Evolutionary conservation across 2,113 vertebrate genomes (phyloP).

Genomic region (Barbus barbus): DNA sequence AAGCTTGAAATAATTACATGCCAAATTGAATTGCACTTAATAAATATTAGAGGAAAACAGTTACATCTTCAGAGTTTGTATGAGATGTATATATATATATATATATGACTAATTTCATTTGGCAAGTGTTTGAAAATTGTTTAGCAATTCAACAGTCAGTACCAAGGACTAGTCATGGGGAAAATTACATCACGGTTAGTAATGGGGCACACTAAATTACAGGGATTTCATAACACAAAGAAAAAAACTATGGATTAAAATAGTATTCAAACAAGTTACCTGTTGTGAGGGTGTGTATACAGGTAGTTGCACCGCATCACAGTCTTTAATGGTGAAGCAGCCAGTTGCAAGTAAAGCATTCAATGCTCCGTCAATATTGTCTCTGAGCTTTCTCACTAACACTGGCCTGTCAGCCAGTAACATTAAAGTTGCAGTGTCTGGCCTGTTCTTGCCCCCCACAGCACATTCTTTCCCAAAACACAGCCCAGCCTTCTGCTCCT

Average conservation of each 20-base stretch:
- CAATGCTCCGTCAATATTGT: slow-evolving; percentile 69
- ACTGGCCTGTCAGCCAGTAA: slow-evolving; percentile 72
- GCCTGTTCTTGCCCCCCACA: background rate
- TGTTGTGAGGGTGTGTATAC: slow-evolving; percentile 80
- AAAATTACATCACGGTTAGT: background rate
- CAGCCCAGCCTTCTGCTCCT: slow-evolving; percentile 54
- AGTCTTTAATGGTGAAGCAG: slow-evolving; percentile 75
- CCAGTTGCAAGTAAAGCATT: slow-evolving; percentile 63
- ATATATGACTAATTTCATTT: background rate
- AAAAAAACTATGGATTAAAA: background rate
- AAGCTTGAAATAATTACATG: background rate
- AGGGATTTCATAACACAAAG: background rate
- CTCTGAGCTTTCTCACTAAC: slow-evolving; percentile 72
- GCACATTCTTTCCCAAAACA: slow-evolving; percentile 40
- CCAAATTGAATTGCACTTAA: background rate
- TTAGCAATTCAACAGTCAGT: background rate
- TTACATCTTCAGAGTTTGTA: background rate
- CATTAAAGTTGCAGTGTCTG: slow-evolving; percentile 52
- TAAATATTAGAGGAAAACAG: background rate
- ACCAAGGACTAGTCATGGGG: background rate
- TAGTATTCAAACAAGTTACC: slow-evolving; percentile 63
- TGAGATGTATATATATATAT: background rate
- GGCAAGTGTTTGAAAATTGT: background rate
- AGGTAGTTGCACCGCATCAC: slow-evolving; percentile 74
- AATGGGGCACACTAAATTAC: background rate